Evolutionary conservation across 2,797 vertebrate species (phyloP).

Genomic region (Tinamus major): DNA sequence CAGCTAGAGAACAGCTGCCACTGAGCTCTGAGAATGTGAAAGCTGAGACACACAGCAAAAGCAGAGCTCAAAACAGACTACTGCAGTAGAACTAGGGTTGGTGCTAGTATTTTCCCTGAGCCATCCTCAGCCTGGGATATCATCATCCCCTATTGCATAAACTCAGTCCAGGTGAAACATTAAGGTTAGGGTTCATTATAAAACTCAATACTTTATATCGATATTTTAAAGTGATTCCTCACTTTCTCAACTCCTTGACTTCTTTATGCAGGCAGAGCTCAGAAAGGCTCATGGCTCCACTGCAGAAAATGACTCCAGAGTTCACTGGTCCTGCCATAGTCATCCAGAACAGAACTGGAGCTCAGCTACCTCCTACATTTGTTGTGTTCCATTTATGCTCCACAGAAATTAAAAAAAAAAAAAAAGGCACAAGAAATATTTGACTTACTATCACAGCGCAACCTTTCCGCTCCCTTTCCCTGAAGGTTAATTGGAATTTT

Average conservation of each 20-base stretch:
- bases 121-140: no score
- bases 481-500: background rate
- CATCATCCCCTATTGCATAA: no score
- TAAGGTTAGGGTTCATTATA: background rate
- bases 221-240: background rate
- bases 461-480: background rate
- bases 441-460: background rate
- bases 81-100: no score
- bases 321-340: background rate
- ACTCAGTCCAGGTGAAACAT: no score
- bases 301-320: rapidly evolving
- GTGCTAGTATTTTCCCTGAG: no score
- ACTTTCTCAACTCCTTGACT: background rate
- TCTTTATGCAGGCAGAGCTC: background rate
- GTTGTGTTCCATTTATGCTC: background rate
- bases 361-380: rapidly evolving
- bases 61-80: no score
- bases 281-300: background rate
- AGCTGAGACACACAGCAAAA: no score
- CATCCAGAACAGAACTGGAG: background rate
- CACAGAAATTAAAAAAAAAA: background rate
- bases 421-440: background rate
- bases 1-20: no score
- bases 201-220: background rate
- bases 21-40: no score